Evolutionary conservation across 2,113 vertebrate species (phyloP).

Genomic region (Oplegnathus fasciatus): DNA sequence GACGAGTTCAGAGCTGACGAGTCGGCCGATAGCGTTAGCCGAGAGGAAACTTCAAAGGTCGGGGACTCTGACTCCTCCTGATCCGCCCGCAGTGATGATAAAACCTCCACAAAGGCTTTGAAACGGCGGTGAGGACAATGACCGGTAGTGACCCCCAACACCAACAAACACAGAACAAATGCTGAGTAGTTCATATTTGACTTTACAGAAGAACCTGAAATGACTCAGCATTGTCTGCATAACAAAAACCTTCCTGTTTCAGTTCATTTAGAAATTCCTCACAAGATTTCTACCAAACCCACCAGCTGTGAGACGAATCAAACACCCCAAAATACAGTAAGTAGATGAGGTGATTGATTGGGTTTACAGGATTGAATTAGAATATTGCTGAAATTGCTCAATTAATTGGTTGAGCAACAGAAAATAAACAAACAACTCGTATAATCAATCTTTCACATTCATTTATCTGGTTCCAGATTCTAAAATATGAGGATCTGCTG

Average conservation of each 20-base stretch:
- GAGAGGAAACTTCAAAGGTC: conserved; percentile 60
- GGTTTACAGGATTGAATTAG: too few species aligned
- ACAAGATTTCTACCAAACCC: not conserved
- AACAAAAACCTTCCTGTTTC: not conserved
- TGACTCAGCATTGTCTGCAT: not conserved
- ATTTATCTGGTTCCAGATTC: not conserved
- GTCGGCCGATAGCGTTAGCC: conserved; percentile 20
- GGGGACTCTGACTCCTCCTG: conserved; percentile 23
- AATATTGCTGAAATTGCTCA: too few species aligned
- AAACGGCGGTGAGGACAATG: not conserved
- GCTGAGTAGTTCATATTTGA: not conserved
- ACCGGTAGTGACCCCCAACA: conserved; percentile 8
- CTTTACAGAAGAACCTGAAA: not conserved
- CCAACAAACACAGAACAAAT: not conserved
- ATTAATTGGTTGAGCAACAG: too few species aligned
- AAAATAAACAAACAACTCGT: too few species aligned
- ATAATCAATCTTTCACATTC: not conserved
- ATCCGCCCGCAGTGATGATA: conserved; percentile 18
- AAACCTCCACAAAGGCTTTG: conserved; percentile 42
- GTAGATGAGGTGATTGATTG: not conserved
- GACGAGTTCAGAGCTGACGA: conserved; percentile 44
- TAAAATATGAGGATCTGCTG: not conserved
- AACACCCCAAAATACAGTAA: not conserved
- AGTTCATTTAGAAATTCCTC: not conserved
- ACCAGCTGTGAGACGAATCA: not conserved